Evolutionary conservation across 1,140 invertebrate genomes (phyloP), one percentile per base, ranked within the genome.

Genomic region (Drosophila bifasciata): DNA sequence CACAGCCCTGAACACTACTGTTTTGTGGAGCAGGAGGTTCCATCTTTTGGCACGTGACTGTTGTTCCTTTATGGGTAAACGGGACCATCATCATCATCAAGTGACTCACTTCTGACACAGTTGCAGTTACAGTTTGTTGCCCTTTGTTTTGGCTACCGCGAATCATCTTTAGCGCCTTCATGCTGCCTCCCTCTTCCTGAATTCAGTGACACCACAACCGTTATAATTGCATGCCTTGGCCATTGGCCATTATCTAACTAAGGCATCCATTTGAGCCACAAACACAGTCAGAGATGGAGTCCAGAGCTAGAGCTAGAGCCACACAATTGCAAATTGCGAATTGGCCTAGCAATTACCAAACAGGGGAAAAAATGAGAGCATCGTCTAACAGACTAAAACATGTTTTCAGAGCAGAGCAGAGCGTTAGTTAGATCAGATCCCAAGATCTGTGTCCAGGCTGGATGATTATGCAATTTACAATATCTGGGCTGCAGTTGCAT

Each of bases 201-300:
- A n/a, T n/a, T n/a, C 32, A 36, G 32, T 36, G 57, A 60, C 77
- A 59, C 76, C 56, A 66, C 66, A 78, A 86, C 83, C 83, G 83
- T 88, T 86, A 86, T 88, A 88, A 86, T 88, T 88, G 83, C 78
- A 88, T 64, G 66, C 69, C 64, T 81, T 60, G 73, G 72, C 73
- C 73, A 62, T 59, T 79, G 81, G 77, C 69, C 70, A 86, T 86
- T 88, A 86, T 86, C 81, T 78, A 75, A 81, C 83, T 85, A 68
- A 83, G 78, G 83, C 83, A 88, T 88, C 83, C 78, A 88, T 76
- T 61, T 75, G 69, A 28, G 28, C 64, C 72, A 77, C 28, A 45
- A n/a, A 19, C 50, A 64, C 45, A 28, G 11, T 1, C 32, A 5
- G 11, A 36, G 32, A 36, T 13, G 11, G 4, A 36, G 11, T 36